Evolutionary conservation across 2,113 vertebrate species (phyloP).

Genomic region (Mustela lutreola): DNA sequence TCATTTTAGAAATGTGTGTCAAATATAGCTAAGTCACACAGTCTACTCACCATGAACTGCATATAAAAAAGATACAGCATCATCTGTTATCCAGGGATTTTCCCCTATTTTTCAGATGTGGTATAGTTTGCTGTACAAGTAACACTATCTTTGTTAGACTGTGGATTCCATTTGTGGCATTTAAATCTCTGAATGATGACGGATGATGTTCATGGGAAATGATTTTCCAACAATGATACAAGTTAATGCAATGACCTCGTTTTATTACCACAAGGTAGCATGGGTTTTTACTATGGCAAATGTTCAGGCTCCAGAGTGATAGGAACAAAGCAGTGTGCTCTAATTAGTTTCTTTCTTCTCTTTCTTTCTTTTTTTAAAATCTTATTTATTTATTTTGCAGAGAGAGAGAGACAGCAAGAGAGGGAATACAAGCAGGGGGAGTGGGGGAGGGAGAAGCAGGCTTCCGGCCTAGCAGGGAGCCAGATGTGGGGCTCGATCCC

Average conservation of each 20-base stretch:
- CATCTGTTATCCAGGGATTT: conserved; percentile 40
- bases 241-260: not conserved
- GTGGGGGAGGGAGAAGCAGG: too few relatives aligned
- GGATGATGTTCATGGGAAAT: not conserved
- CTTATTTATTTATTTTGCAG: too few relatives aligned
- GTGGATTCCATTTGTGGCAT: conserved; percentile 17
- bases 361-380: too few relatives aligned
- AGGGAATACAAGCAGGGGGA: too few relatives aligned
- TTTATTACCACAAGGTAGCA: not conserved
- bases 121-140: not conserved
- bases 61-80: not conserved
- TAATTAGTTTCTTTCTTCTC: not conserved
- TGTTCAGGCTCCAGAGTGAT: not conserved
- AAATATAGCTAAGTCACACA: not conserved
- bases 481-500: too few relatives aligned
- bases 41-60: not conserved
- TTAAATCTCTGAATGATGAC: conserved; percentile 4
- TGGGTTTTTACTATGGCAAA: not conserved
- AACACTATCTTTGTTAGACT: not conserved
- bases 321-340: not conserved
- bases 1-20: conserved; percentile 32
- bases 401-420: too few relatives aligned
- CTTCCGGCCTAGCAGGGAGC: too few relatives aligned
- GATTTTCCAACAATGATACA: conserved; percentile 34
- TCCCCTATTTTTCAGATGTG: conserved; percentile 10